A percentile compares a stretch with the other conserved stretches of the same genome.
phyloP scores from a whole-genome alignment of 2,797 vertebrate genomes.

The Lemur catta region DNA sequence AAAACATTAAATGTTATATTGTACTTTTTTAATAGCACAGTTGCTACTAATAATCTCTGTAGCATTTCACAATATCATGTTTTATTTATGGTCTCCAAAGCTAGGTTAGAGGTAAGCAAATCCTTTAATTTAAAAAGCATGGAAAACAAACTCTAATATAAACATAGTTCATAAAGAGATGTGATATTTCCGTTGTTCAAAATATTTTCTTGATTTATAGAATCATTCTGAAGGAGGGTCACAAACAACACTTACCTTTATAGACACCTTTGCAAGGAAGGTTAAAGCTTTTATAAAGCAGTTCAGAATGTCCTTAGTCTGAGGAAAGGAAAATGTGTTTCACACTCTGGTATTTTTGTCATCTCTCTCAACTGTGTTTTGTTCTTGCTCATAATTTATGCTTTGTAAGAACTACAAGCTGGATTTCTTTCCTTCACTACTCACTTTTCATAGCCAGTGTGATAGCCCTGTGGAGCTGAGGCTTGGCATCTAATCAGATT shows the following conservation, averaged over 20 bases:
- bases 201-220: constrained; percentile 43
- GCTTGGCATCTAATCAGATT: background rate
- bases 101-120: background rate
- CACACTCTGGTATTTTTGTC: background rate
- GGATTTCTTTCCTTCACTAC: background rate
- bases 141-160: background rate
- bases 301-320: background rate
- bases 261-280: constrained; percentile 4
- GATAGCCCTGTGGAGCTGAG: background rate
- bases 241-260: constrained; percentile 6
- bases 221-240: background rate
- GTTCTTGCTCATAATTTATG: background rate
- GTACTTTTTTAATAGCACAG: background rate
- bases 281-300: constrained; percentile 15
- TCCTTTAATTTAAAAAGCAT: constrained; percentile 32
- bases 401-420: background rate
- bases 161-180: constrained; percentile 10
- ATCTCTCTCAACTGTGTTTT: background rate
- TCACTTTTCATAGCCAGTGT: background rate
- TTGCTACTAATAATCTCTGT: background rate
- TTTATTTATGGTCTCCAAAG: background rate
- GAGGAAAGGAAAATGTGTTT: constrained; percentile 33
- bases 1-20: constrained; percentile 4
- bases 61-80: background rate
- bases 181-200: constrained; percentile 37